Evolutionary conservation across 2,797 vertebrate species (phyloP).

Genomic region (Lemur catta): DNA sequence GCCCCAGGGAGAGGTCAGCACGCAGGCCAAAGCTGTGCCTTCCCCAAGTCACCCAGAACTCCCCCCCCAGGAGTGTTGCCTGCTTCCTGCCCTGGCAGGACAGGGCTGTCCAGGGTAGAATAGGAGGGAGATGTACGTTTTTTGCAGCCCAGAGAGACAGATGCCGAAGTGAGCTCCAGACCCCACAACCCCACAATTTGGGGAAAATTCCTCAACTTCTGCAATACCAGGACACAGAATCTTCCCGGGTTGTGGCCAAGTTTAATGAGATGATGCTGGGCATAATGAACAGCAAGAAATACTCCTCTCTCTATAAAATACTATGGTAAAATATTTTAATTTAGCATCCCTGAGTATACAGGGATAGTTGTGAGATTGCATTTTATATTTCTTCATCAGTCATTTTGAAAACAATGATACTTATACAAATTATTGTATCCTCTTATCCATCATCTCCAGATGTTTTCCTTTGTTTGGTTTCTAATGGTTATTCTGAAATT

Average conservation of each 20-base stretch:
- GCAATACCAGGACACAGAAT: rapidly evolving
- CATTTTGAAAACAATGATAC: background rate
- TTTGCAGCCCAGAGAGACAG: background rate
- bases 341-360: background rate
- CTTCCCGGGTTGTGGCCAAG: background rate
- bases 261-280: background rate
- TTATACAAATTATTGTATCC: background rate
- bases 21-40: background rate
- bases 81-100: background rate
- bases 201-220: no score
- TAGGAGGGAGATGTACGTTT: background rate
- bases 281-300: rapidly evolving
- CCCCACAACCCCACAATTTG: rapidly evolving
- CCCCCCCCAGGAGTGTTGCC: no score
- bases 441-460: background rate
- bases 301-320: no score
- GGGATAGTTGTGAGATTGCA: background rate
- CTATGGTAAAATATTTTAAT: background rate
- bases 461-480: conserved; percentile 53
- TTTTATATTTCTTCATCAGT: background rate
- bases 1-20: no score
- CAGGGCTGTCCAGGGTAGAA: background rate
- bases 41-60: background rate
- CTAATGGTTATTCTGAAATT: conserved; percentile 38
- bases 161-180: background rate